phyloP scores from a whole-genome alignment of 64 coral and sea anemone species.

The Hydrozoanthus tunicans region DNA sequence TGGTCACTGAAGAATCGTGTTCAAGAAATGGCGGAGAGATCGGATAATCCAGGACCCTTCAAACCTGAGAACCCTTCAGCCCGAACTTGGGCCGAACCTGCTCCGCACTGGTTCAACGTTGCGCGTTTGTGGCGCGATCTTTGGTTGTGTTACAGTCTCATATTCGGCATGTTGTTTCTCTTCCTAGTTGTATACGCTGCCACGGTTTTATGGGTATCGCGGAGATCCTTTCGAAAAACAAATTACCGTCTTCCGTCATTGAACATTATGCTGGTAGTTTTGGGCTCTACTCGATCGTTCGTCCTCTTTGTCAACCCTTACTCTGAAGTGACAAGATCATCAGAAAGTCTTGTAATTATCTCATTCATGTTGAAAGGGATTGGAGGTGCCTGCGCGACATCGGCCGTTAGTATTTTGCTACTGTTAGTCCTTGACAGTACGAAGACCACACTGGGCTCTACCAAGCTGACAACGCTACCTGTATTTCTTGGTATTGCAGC shows the following conservation, averaged over 20 bases:
- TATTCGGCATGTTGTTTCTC: constrained; percentile 63
- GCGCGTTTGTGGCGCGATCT: constrained; percentile 37
- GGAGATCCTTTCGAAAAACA: neutral
- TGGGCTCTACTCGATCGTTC: constrained; percentile 46
- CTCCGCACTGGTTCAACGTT: constrained; percentile 69
- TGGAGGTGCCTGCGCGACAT: constrained; percentile 65
- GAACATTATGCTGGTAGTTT: constrained; percentile 12
- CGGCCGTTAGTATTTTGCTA: constrained; percentile 67
- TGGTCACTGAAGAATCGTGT: too few species aligned
- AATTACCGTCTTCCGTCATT: constrained; percentile 51
- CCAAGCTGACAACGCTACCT: constrained; percentile 54
- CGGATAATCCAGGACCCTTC: too few species aligned
- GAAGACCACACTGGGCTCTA: constrained; percentile 53
- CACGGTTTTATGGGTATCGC: constrained; percentile 31
- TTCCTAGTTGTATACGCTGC: constrained; percentile 9
- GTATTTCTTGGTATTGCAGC: constrained; percentile 57
- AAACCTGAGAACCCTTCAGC: neutral
- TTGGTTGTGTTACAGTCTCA: constrained; percentile 56
- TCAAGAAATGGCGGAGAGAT: neutral
- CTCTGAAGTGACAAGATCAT: neutral
- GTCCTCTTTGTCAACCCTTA: constrained; percentile 69
- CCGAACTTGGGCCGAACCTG: constrained; percentile 65
- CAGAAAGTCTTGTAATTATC: constrained; percentile 19
- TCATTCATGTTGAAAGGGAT: constrained; percentile 48
- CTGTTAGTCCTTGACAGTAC: constrained; percentile 82